These are phyloP conservation scores for Gastrophryne carolinensis DNA, from an alignment of 2,797 vertebrate species.

Conservation along the genomic window DNA sequence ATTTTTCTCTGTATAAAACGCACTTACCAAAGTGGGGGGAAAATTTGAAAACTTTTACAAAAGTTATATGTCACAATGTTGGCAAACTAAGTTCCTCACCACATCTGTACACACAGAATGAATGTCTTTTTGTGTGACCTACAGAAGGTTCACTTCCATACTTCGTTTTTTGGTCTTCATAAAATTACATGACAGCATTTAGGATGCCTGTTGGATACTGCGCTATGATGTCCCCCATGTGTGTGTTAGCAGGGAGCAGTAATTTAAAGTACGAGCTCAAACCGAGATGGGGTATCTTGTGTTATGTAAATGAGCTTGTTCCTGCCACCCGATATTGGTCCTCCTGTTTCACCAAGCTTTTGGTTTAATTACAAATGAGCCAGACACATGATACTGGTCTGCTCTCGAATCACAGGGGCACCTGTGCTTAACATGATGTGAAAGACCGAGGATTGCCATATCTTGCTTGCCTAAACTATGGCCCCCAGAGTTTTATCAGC, in stretches of 20 bases:
- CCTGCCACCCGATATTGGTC: slow-evolving; percentile 38
- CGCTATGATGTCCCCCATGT: neutral
- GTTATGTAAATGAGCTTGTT: slow-evolving; percentile 31
- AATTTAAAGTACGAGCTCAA: slow-evolving; percentile 10
- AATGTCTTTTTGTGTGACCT: no score
- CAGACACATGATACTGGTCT: slow-evolving; percentile 38
- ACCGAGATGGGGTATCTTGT: slow-evolving; percentile 33
- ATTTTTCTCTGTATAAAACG: no score
- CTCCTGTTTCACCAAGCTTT: slow-evolving; percentile 41
- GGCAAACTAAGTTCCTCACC: no score
- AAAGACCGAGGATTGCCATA: neutral
- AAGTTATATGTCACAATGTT: no score
- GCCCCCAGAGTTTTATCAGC: no score
- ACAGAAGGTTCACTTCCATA: neutral
- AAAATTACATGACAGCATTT: neutral
- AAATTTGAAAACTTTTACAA: no score
- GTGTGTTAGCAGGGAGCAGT: neutral
- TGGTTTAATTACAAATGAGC: slow-evolving; percentile 41
- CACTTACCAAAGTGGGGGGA: no score
- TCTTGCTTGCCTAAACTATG: no score
- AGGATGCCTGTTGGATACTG: neutral
- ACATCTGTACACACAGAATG: no score
- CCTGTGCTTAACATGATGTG: neutral
- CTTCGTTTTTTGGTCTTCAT: neutral
- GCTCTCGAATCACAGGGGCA: slow-evolving; percentile 4